These are phyloP conservation scores for Oligia latruncula DNA, from an alignment of 2,888 invertebrate genomes.

Conservation along the genomic window DNA sequence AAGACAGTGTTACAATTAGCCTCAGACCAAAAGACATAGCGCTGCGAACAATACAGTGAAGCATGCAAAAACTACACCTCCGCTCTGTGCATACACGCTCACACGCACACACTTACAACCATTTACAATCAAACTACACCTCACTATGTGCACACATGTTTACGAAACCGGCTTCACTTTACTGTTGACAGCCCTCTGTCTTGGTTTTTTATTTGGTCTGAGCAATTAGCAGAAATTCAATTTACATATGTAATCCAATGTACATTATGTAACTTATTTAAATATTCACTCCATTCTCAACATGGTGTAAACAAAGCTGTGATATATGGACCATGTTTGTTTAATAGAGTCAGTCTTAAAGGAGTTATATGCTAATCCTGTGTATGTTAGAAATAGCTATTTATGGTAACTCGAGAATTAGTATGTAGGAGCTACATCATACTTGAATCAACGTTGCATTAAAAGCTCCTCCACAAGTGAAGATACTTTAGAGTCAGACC, in stretches of 20 bases:
- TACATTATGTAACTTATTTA: not conserved
- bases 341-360: not conserved
- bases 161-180: too few species aligned
- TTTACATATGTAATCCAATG: too few species aligned
- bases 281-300: not conserved
- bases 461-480: not conserved
- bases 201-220: too few species aligned
- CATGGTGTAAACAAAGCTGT: not conserved
- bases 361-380: not conserved
- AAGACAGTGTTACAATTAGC: not conserved
- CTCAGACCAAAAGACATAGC: too few species aligned
- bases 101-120: too few species aligned
- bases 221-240: not conserved
- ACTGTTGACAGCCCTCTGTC: too few species aligned
- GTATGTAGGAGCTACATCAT: slow-evolving; percentile 9
- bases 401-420: slow-evolving; percentile 1
- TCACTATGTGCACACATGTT: too few species aligned
- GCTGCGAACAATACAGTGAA: too few species aligned
- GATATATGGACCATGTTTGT: not conserved
- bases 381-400: slow-evolving; percentile 6
- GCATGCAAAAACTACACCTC: too few species aligned
- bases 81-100: too few species aligned
- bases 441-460: not conserved
- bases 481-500: not conserved
- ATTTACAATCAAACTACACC: too few species aligned